Conservation (phyloP, 2,888 invertebrate genomes). For the Corbicula japonica region DNA sequence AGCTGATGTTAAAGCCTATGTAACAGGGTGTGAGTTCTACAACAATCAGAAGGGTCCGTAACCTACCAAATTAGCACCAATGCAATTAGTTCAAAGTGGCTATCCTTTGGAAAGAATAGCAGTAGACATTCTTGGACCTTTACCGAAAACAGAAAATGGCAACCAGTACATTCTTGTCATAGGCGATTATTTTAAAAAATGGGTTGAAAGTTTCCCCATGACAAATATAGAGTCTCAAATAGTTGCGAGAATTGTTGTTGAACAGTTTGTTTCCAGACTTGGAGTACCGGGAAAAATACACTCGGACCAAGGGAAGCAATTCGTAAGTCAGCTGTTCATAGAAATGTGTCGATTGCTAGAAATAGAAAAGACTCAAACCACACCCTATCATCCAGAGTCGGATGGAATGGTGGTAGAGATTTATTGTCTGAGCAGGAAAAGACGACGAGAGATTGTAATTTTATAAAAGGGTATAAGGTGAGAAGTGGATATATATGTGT, state of each 20-base stretch:
- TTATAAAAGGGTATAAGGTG: no score
- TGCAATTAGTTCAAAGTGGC: no score
- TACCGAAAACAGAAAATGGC: slow-evolving; percentile 11
- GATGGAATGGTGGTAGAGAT: no score
- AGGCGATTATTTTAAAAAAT: neutral
- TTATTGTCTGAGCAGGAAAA: no score
- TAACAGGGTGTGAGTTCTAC: no score
- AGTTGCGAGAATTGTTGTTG: slow-evolving; percentile 3
- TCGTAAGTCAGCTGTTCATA: slow-evolving; percentile 17
- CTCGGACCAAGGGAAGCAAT: slow-evolving; percentile 29
- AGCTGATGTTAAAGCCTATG: slow-evolving; percentile 6
- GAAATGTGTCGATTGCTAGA: slow-evolving; percentile 21
- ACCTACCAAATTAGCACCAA: no score
- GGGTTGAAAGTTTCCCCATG: slow-evolving; percentile 5
- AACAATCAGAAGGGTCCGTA: no score
- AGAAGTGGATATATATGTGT: no score
- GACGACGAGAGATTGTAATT: no score
- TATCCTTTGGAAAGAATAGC: no score
- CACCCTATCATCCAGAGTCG: no score
- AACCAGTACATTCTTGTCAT: slow-evolving; percentile 10
- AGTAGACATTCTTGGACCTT: slow-evolving; percentile 3
- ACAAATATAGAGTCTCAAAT: slow-evolving; percentile 16
- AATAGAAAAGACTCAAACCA: slow-evolving; percentile 31
- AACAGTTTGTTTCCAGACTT: slow-evolving; percentile 8
- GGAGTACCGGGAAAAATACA: no score